Evolutionary conservation across 2,797 vertebrate species (phyloP).

Genomic region (Muscicapa comitata): DNA sequence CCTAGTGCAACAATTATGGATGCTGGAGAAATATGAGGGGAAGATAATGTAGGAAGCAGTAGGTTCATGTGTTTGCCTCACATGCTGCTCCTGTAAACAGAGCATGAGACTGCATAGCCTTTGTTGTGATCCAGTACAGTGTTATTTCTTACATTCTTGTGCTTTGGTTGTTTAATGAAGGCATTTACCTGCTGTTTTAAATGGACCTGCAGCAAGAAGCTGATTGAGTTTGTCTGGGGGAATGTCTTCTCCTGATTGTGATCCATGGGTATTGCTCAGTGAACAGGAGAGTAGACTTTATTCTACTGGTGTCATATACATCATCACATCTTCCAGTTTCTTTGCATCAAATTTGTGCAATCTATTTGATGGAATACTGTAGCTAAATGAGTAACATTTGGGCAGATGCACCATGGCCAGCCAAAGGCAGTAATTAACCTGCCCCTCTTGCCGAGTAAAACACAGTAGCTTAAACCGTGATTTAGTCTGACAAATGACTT

Average conservation of each 20-base stretch:
- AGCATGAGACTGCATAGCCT: not conserved
- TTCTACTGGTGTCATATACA: not conserved
- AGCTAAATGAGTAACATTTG: not conserved
- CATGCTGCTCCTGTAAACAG: not conserved
- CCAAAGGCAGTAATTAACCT: not conserved
- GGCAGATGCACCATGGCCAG: not conserved
- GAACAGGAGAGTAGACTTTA: not conserved
- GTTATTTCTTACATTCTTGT: not conserved
- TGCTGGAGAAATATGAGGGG: not conserved
- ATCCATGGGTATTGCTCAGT: not conserved
- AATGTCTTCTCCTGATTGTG: not conserved
- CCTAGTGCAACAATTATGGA: not conserved
- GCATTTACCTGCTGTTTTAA: not conserved
- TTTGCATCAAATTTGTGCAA: not conserved
- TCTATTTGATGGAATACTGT: not conserved
- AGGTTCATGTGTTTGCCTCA: not conserved
- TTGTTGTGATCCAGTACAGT: not conserved
- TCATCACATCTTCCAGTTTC: not conserved
- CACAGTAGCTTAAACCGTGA: not conserved
- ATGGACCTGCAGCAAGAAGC: not conserved
- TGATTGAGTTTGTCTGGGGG: not conserved
- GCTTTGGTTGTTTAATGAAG: not conserved
- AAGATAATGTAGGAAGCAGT: not conserved
- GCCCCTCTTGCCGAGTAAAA: not conserved
- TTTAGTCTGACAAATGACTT: constrained; percentile 37